These are phyloP conservation scores for Philereme vetulata DNA, from an alignment of 2,888 invertebrate genomes.

Conservation along the genomic window DNA sequence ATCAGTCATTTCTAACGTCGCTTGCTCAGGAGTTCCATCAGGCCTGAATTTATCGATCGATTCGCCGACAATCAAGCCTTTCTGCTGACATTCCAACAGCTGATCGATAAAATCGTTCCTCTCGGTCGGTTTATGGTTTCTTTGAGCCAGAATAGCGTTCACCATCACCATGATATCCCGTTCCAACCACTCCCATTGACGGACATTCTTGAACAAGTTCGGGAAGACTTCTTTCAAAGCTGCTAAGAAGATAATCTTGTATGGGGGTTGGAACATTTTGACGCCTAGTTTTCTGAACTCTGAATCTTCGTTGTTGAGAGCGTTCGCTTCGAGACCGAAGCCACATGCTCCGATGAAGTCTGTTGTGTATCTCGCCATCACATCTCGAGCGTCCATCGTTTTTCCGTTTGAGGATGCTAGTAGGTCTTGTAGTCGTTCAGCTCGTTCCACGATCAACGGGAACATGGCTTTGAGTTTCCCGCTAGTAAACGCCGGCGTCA, in stretches of 20 bases:
- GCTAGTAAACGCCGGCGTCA: slow-evolving; percentile 55
- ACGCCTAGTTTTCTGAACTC: slow-evolving; percentile 40
- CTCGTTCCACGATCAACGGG: slow-evolving; percentile 51
- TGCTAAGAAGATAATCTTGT: not conserved
- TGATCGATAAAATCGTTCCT: slow-evolving; percentile 27
- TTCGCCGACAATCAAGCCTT: slow-evolving; percentile 46
- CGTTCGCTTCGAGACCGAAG: slow-evolving; percentile 52
- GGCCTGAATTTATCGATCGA: slow-evolving; percentile 43
- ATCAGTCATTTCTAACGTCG: slow-evolving; percentile 43
- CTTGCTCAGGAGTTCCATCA: slow-evolving; percentile 42
- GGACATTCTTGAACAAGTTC: not conserved
- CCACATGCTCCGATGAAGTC: too few species aligned
- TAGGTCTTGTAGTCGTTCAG: slow-evolving; percentile 45
- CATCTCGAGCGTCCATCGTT: slow-evolving; percentile 47
- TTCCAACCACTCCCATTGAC: too few species aligned
- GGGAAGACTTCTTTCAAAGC: slow-evolving; percentile 1
- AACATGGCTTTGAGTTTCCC: slow-evolving; percentile 58
- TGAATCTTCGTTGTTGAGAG: slow-evolving; percentile 51
- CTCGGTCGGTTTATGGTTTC: slow-evolving; percentile 28
- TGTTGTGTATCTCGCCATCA: slow-evolving; percentile 59
- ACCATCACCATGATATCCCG: too few species aligned
- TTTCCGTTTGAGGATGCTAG: not conserved
- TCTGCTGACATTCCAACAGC: slow-evolving; percentile 26
- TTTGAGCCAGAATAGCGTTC: slow-evolving; percentile 10
- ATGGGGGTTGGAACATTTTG: not conserved